Conservation (phyloP, 2,888 invertebrate species). For the Aricia artaxerxes region DNA sequence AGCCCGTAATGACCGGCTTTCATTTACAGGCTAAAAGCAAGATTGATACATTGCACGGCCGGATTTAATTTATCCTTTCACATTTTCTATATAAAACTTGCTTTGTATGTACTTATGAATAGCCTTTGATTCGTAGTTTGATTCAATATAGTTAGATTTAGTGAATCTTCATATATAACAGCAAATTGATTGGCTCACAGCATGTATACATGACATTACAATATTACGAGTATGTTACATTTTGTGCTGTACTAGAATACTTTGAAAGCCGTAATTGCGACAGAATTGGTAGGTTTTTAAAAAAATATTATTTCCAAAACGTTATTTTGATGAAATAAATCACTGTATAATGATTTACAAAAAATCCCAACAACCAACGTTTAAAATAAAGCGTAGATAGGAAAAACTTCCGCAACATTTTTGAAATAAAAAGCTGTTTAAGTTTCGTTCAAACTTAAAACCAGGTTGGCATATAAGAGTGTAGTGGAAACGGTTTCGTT, state of each 20-base stretch:
- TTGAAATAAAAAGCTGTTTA: conserved; percentile 19
- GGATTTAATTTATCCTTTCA: not conserved
- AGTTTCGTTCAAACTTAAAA: conserved; percentile 20
- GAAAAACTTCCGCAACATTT: not conserved
- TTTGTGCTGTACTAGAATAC: no score
- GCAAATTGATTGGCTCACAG: no score
- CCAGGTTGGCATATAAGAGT: conserved; percentile 25
- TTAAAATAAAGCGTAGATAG: not conserved
- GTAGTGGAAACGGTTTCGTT: conserved; percentile 29
- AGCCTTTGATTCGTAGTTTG: not conserved
- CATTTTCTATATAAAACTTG: not conserved
- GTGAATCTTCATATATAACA: no score
- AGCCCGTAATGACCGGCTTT: conserved; percentile 36
- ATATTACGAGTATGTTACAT: no score
- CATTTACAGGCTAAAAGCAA: conserved; percentile 35
- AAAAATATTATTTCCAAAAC: not conserved
- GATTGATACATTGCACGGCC: conserved; percentile 24
- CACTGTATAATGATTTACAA: not conserved
- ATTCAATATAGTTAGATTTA: no score
- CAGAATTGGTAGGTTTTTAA: no score
- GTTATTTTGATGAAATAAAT: not conserved
- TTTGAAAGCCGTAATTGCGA: no score
- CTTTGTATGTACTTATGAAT: not conserved
- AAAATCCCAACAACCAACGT: not conserved
- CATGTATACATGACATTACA: no score